phyloP scores from a whole-genome alignment of 1,140 invertebrate species.

The Drosophila quadrilineata region DNA sequence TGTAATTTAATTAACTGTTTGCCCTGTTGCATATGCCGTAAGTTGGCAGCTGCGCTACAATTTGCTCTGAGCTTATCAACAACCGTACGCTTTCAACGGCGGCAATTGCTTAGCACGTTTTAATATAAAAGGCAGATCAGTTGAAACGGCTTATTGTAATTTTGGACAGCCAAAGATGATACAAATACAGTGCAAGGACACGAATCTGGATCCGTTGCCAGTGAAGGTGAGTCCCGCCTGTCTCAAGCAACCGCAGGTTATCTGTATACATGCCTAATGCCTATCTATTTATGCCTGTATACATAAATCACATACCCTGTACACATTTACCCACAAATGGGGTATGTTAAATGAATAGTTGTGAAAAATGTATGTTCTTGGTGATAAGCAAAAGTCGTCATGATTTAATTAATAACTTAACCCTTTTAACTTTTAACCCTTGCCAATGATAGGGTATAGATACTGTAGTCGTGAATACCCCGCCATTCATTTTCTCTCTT shows the following conservation, averaged over 20 bases:
- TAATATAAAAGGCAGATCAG: constrained; percentile 9
- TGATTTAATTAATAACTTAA: too few relatives aligned
- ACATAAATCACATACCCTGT: neutral
- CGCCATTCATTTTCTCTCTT: too few relatives aligned
- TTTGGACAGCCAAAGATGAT: constrained; percentile 42
- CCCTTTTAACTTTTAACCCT: too few relatives aligned
- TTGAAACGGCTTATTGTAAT: constrained; percentile 15
- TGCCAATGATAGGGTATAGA: too few relatives aligned
- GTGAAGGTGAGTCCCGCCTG: constrained; percentile 70
- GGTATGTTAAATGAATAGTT: too few relatives aligned
- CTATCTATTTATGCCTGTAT: neutral
- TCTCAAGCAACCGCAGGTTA: too few relatives aligned
- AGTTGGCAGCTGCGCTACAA: constrained; percentile 38
- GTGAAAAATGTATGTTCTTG: too few relatives aligned
- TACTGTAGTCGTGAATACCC: too few relatives aligned
- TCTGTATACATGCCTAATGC: neutral
- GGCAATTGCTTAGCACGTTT: constrained; percentile 47
- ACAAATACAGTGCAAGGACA: constrained; percentile 72
- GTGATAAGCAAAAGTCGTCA: too few relatives aligned
- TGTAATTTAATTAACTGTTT: neutral
- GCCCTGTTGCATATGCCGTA: constrained; percentile 23
- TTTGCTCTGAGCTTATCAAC: constrained; percentile 57
- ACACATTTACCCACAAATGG: neutral
- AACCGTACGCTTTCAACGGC: constrained; percentile 48
- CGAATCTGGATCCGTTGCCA: constrained; percentile 63